phyloP scores from a whole-genome alignment of 1,140 invertebrate genomes.

The Mesaphorura yosii region DNA sequence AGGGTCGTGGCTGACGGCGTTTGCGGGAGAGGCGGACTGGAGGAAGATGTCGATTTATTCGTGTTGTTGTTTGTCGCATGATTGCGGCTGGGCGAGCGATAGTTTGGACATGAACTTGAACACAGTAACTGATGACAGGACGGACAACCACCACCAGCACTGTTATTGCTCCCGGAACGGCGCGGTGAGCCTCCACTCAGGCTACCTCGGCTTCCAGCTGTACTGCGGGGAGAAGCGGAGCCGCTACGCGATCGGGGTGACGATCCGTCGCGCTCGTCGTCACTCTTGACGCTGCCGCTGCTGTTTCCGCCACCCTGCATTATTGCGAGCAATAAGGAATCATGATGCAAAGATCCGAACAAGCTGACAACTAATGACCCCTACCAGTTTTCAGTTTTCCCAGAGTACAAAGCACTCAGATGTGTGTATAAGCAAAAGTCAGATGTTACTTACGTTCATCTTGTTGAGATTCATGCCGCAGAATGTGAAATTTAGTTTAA shows the following conservation, averaged over 20 bases:
- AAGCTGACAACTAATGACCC: no score
- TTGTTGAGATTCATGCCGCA: no score
- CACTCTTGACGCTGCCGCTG: conserved; percentile 29
- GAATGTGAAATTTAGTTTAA: no score
- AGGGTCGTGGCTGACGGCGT: conserved; percentile 7
- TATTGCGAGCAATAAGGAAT: no score
- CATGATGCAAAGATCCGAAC: no score
- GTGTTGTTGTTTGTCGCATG: no score
- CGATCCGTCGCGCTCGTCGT: conserved; percentile 23
- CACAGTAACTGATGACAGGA: conserved; percentile 30
- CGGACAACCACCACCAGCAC: conserved; percentile 24
- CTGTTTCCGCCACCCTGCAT: no score
- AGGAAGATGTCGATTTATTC: no score
- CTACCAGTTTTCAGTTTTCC: no score
- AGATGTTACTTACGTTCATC: no score
- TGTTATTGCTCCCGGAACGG: not conserved
- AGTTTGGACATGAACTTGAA: conserved; percentile 28
- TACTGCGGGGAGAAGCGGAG: conserved; percentile 19
- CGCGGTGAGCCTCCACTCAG: not conserved
- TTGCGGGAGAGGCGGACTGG: not conserved
- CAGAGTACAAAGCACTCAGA: no score
- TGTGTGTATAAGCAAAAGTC: no score
- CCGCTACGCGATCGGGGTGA: conserved; percentile 19
- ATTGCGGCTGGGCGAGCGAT: conserved; percentile 7
- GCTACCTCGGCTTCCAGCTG: not conserved